phyloP scores from a whole-genome alignment of 2,888 invertebrate species.

The Epinotia demarniana region DNA sequence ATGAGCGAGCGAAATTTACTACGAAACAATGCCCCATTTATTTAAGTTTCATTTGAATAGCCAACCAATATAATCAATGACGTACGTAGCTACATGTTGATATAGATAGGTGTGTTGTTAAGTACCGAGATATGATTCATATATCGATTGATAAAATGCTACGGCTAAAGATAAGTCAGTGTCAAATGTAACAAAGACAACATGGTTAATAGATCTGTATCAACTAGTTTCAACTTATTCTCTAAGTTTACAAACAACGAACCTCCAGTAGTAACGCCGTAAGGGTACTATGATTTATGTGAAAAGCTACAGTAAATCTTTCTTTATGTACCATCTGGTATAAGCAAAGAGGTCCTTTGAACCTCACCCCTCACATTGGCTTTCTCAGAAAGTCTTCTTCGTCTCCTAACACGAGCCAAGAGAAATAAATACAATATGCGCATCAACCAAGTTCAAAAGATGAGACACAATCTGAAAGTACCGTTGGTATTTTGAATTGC shows the following conservation, averaged over 20 bases:
- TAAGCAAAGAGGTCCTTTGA: slow-evolving; percentile 50
- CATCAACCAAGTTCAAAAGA: slow-evolving; percentile 11
- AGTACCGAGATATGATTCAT: slow-evolving; percentile 35
- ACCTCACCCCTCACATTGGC: slow-evolving; percentile 41
- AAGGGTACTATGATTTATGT: slow-evolving; percentile 56
- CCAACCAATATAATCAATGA: slow-evolving; percentile 19
- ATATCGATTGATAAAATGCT: slow-evolving; percentile 39
- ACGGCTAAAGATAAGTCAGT: slow-evolving; percentile 13
- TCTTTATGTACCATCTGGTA: slow-evolving; percentile 51
- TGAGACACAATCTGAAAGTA: slow-evolving; percentile 8
- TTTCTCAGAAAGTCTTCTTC: slow-evolving; percentile 26
- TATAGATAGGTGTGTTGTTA: slow-evolving; percentile 45
- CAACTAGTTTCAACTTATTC: background rate
- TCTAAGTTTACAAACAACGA: background rate
- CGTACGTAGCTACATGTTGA: slow-evolving; percentile 7
- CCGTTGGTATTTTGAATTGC: slow-evolving; percentile 18
- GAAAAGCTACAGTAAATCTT: slow-evolving; percentile 53
- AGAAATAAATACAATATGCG: slow-evolving; percentile 26
- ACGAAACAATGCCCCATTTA: slow-evolving; percentile 45
- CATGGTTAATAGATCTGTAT: background rate
- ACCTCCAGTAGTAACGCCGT: slow-evolving; percentile 6
- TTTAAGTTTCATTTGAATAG: slow-evolving; percentile 12
- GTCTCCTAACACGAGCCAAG: background rate
- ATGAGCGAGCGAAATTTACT: slow-evolving; percentile 55
- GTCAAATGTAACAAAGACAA: slow-evolving; percentile 36